These are phyloP conservation scores for Gorsachius goisagi DNA, from an alignment of 2,113 vertebrate genomes.

Conservation along the genomic window DNA sequence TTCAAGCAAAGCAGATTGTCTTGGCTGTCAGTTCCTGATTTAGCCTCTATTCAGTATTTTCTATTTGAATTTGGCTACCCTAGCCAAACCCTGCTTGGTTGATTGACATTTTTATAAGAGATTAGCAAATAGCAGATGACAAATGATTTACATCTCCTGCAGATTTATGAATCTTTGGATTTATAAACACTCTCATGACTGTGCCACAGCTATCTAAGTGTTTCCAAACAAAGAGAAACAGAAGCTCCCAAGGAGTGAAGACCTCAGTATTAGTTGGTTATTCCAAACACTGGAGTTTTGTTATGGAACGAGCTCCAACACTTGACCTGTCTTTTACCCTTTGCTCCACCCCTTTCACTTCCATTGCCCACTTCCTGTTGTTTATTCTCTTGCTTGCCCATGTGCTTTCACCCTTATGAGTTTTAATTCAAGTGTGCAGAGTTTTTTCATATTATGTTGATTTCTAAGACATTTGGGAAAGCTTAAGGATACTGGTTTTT, in stretches of 20 bases:
- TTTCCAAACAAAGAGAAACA: slow-evolving; percentile 21
- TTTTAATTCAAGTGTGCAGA: not conserved
- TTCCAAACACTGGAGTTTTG: not conserved
- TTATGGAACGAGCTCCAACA: not conserved
- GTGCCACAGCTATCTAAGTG: not conserved
- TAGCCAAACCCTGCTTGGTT: slow-evolving; percentile 3
- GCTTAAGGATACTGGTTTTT: not conserved
- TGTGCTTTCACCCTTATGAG: not conserved
- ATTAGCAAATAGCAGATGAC: slow-evolving; percentile 39
- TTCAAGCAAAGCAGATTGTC: not conserved
- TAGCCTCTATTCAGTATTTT: not conserved
- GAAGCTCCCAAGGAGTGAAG: not conserved
- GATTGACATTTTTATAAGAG: slow-evolving; percentile 35
- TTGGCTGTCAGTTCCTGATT: not conserved
- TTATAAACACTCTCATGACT: slow-evolving; percentile 18
- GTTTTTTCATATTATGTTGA: not conserved
- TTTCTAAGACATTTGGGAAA: not conserved
- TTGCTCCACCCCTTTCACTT: not conserved
- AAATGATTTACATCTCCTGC: slow-evolving; percentile 13
- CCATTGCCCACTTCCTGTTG: not conserved
- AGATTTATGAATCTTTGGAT: slow-evolving; percentile 8
- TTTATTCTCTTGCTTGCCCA: not conserved
- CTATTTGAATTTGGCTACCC: not conserved
- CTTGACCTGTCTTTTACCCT: not conserved
- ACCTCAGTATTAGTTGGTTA: not conserved